Percentiles rank a stretch among this genome's conserved stretches.
Evolutionary conservation across 2,797 vertebrate species (phyloP).

Genomic region (Eidolon dupreanum): DNA sequence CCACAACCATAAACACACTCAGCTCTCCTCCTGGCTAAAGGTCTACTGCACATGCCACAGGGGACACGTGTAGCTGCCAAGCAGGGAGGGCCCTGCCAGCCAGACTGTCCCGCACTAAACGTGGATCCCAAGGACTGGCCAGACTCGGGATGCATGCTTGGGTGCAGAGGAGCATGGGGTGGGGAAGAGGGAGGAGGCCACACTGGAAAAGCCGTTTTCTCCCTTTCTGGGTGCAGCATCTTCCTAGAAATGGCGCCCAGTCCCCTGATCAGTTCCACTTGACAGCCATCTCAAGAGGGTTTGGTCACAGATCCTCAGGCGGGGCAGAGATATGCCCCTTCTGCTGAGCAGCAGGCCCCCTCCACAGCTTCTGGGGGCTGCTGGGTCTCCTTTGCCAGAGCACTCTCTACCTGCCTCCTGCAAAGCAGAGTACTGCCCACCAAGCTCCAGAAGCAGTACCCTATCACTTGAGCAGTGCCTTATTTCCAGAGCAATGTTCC

Average conservation of each 20-base stretch:
- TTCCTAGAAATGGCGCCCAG: not conserved
- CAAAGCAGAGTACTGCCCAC: not conserved
- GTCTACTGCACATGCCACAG: not conserved
- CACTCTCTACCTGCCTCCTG: not conserved
- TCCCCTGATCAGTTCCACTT: not conserved
- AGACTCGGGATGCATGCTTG: not conserved
- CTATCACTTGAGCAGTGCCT: not conserved
- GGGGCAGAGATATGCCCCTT: not conserved
- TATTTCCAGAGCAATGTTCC: not conserved
- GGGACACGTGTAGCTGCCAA: not conserved
- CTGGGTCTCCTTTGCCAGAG: not conserved
- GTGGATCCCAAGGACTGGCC: rapidly evolving
- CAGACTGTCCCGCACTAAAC: rapidly evolving
- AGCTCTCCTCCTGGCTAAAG: not conserved
- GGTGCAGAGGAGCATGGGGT: not conserved
- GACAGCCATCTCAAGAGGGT: not conserved
- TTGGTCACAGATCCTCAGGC: not conserved
- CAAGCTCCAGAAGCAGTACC: too few species aligned
- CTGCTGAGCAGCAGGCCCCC: too few species aligned
- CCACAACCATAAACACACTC: not conserved
- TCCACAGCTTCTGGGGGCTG: not conserved
- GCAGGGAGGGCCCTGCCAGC: not conserved
- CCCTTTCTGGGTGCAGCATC: not conserved
- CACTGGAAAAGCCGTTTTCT: rapidly evolving
- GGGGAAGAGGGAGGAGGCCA: too few species aligned